Evolutionary conservation across 2,797 vertebrate genomes (phyloP), one percentile per base, ranked within the genome.

Genomic region (Hippopotamyrus pictus): DNA sequence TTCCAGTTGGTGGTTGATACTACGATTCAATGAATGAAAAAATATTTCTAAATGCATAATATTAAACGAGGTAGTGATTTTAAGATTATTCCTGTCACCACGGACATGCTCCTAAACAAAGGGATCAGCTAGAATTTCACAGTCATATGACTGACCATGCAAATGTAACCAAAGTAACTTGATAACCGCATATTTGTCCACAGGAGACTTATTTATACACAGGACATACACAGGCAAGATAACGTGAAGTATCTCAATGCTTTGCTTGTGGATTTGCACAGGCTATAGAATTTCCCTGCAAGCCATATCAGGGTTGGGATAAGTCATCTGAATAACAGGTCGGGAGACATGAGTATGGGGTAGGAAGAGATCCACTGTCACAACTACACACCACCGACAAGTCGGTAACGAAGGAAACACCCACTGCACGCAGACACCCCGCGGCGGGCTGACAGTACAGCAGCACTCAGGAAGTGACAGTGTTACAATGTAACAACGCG

Each of bases 121-220:
- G 29, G 25, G 51, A 87, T 25, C 86, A 44, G 54, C 41, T 87
- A 62, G 14, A 29, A 69, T 29, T 51, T 73, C 29, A 37, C 46
- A 53, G 29, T 86, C 84, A 69, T 59, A 22, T 51, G 88, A 48
- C 46, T 37, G 76, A 11, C 33, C 33, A 51, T 89, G 82, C 46
- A 86, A 89, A 89, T 89, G 62, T 53, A 89, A 37, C 22, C 82
- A 86, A 73, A 87, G 22, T 19, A 46, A 41, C 59, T 19, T 37
- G 50, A 54, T 41, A 19, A 57, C 84, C 25, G 29, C 33, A 86
- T 57, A 53, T 85, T 85, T 53, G 48, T 53, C 48, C n/a, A 29
- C 83, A 85, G 37, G 3, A 17, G 12, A 73, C 29, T 37, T 73
- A 37, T 79, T 19, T 44, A 79, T n/a, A 79, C 37, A 19, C 33